These are phyloP conservation scores for Rattus norvegicus DNA, from an alignment of 2,113 vertebrate species.

Conservation along the genomic window GRCr8 NC_086037.1:69284001-69284500, in stretches of 20 bases:
- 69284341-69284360: neutral
- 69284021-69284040: rapidly evolving
- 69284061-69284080: neutral
- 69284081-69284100: neutral
- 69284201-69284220: neutral
- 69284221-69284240: rapidly evolving
- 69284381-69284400: neutral
- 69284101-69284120: neutral
- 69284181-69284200: neutral
- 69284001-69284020: no score
- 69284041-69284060: rapidly evolving
- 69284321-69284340: neutral
- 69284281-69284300: rapidly evolving
- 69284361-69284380: neutral
- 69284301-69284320: rapidly evolving
- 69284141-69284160: neutral
- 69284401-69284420: neutral
- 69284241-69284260: neutral
- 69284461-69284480: neutral
- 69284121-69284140: neutral
- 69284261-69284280: rapidly evolving
- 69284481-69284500: neutral
- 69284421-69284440: neutral
- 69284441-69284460: neutral
- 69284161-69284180: rapidly evolving